A percentile compares a stretch with the other conserved stretches of the same genome.
These are phyloP conservation scores for Spizella passerina DNA, from an alignment of 2,797 vertebrate species.

Conservation along the genomic window DNA sequence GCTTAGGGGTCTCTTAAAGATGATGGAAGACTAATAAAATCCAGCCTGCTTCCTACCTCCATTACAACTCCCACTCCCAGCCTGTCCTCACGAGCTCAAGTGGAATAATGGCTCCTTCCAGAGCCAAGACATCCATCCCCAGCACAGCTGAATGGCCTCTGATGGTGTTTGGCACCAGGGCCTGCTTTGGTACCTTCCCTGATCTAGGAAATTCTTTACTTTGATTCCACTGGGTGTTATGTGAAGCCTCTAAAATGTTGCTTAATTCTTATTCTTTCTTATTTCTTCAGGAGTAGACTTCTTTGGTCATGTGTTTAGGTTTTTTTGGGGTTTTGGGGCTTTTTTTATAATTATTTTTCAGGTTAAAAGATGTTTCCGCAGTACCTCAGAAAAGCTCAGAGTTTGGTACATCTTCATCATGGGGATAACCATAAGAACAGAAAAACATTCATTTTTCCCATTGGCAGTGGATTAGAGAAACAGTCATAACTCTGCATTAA, in stretches of 20 bases:
- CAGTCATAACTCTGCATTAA: background rate
- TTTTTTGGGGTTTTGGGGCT: fast-evolving
- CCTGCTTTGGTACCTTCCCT: background rate
- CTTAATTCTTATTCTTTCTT: background rate
- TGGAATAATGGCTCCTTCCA: constrained; percentile 18
- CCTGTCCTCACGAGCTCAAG: background rate
- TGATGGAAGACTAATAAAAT: constrained; percentile 72
- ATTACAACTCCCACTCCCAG: constrained; percentile 19
- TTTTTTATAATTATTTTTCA: background rate
- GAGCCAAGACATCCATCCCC: background rate
- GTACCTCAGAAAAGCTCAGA: background rate
- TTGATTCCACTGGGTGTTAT: background rate
- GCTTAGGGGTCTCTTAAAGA: constrained; percentile 62
- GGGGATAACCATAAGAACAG: background rate
- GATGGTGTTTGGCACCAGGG: background rate
- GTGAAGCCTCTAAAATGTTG: background rate
- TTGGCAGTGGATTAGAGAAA: background rate
- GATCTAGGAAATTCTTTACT: background rate
- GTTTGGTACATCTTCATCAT: background rate
- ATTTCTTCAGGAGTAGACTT: background rate
- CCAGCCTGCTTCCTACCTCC: constrained; percentile 55
- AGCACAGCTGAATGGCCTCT: background rate
- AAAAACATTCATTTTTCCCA: background rate
- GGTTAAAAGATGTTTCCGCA: background rate
- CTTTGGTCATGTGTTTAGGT: background rate